Conservation (phyloP, 2,113 vertebrate genomes). For the Poecile atricapillus region DNA sequence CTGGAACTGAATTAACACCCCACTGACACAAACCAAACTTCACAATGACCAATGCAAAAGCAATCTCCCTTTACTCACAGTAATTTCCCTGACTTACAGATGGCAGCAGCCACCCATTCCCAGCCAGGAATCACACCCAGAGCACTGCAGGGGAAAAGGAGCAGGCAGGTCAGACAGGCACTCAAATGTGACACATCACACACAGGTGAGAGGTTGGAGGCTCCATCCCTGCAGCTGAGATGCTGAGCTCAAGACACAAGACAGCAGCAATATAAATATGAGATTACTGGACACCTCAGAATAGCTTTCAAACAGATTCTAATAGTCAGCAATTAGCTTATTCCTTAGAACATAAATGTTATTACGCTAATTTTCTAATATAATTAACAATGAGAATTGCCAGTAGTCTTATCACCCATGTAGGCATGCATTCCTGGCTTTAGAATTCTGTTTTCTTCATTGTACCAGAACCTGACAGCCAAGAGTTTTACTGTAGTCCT, state of each 20-base stretch:
- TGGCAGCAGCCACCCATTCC: background rate
- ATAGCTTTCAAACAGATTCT: background rate
- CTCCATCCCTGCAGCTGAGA: background rate
- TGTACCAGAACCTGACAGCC: background rate
- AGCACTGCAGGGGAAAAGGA: background rate
- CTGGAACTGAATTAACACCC: background rate
- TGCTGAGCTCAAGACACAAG: background rate
- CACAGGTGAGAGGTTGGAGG: fast-evolving
- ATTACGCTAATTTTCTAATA: background rate
- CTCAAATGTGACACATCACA: background rate
- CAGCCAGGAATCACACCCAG: background rate
- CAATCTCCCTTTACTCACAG: background rate
- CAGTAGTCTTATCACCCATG: background rate
- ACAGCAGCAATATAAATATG: background rate
- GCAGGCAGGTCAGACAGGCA: fast-evolving
- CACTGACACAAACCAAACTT: background rate
- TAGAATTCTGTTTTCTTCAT: background rate
- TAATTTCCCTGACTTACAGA: background rate
- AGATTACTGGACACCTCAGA: background rate
- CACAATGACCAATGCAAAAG: background rate
- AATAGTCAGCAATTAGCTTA: background rate
- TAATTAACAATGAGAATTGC: background rate
- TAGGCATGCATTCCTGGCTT: background rate
- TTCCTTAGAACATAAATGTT: background rate
- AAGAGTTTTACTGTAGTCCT: background rate